phyloP scores from a whole-genome alignment of 2,888 invertebrate species.

The Platypus cylindrus region DNA sequence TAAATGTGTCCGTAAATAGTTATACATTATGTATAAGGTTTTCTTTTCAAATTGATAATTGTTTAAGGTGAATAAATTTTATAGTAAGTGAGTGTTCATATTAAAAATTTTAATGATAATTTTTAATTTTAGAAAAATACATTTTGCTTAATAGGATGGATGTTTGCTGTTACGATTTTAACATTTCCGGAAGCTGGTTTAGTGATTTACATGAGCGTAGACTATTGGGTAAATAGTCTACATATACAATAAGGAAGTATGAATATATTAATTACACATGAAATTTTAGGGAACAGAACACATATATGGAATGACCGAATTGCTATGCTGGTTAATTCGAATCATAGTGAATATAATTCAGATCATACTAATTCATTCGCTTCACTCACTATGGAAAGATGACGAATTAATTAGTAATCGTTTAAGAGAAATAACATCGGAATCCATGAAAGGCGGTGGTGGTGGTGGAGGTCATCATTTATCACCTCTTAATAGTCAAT shows the following conservation, averaged over 20 bases:
- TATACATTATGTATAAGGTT: too few relatives aligned
- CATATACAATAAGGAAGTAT: background rate
- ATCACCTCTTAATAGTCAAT: conserved; percentile 25
- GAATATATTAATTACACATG: background rate
- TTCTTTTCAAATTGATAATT: too few relatives aligned
- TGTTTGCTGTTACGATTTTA: conserved; percentile 37
- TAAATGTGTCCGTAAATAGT: too few relatives aligned
- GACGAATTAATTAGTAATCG: conserved; percentile 38
- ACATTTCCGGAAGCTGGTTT: conserved; percentile 43
- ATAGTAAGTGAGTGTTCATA: too few relatives aligned
- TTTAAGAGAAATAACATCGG: conserved; percentile 37
- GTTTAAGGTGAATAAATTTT: too few relatives aligned
- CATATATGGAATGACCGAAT: conserved; percentile 38
- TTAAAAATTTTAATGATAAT: conserved; percentile 1
- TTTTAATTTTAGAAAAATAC: conserved; percentile 36
- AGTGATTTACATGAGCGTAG: conserved; percentile 42
- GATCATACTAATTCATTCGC: conserved; percentile 39
- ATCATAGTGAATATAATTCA: conserved; percentile 36
- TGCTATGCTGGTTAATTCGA: conserved; percentile 38
- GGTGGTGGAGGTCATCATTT: conserved; percentile 17
- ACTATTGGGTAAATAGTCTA: conserved; percentile 38
- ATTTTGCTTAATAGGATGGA: conserved; percentile 39
- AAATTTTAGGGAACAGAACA: conserved; percentile 35
- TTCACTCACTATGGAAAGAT: conserved; percentile 41
- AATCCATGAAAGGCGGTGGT: conserved; percentile 19